These are phyloP conservation scores for Opisthograptis luteolata DNA, from an alignment of 2,888 invertebrate genomes.

Conservation along the genomic window DNA sequence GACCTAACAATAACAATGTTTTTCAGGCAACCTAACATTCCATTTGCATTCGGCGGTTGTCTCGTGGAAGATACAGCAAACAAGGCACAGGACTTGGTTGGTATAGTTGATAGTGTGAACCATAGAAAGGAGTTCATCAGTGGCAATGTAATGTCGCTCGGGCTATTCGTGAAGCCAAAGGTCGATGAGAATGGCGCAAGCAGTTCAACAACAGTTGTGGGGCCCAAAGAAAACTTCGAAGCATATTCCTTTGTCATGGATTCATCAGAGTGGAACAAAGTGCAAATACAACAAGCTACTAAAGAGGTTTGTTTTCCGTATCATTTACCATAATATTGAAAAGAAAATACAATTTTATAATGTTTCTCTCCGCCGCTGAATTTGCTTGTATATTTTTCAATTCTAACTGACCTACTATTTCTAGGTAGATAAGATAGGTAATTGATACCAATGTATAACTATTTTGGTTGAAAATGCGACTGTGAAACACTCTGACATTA, in stretches of 20 bases:
- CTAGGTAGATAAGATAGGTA: no score
- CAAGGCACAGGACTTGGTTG: slow-evolving; percentile 49
- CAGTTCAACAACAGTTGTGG: slow-evolving; percentile 13
- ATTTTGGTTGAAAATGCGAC: no score
- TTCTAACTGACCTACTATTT: no score
- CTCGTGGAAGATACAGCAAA: slow-evolving; percentile 68
- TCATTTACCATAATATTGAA: neutral
- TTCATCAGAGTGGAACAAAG: slow-evolving; percentile 64
- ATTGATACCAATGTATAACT: no score
- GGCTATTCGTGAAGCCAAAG: slow-evolving; percentile 69
- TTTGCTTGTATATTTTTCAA: no score
- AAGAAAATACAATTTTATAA: neutral
- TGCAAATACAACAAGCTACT: slow-evolving; percentile 62
- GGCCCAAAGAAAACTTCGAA: slow-evolving; percentile 59
- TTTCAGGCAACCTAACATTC: slow-evolving; percentile 72
- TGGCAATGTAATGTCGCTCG: slow-evolving; percentile 68
- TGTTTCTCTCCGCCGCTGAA: neutral
- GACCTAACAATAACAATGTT: neutral
- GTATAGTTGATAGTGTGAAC: slow-evolving; percentile 57
- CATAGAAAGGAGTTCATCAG: slow-evolving; percentile 55
- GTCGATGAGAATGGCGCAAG: slow-evolving; percentile 1
- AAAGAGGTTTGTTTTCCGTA: slow-evolving; percentile 56
- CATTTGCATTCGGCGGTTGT: slow-evolving; percentile 78
- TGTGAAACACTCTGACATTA: no score
- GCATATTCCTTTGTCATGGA: slow-evolving; percentile 71